Evolutionary conservation across 2,797 vertebrate species (phyloP).

Genomic region (Gambusia yucatana): DNA sequence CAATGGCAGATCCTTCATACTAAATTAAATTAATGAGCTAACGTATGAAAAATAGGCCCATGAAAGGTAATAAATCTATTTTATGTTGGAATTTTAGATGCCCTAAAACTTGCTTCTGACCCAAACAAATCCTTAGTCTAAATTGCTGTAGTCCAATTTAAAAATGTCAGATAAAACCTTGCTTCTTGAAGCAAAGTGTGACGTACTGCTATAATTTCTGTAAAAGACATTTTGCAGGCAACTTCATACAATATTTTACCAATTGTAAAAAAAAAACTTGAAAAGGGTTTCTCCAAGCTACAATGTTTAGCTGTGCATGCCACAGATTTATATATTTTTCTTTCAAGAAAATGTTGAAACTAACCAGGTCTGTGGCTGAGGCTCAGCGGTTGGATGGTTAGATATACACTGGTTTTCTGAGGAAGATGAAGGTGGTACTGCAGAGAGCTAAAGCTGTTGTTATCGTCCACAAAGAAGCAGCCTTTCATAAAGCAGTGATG

Average conservation of each 20-base stretch:
- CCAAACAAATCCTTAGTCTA: too few relatives aligned
- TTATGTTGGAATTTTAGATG: background rate
- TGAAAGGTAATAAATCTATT: background rate
- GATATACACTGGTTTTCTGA: conserved; percentile 80
- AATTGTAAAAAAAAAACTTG: background rate
- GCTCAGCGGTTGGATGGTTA: conserved; percentile 87
- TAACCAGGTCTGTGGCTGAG: conserved; percentile 83
- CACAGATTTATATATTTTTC: background rate
- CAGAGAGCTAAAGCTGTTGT: conserved; percentile 85
- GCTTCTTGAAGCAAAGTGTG: background rate
- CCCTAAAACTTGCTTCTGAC: background rate
- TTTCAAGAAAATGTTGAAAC: conserved; percentile 46
- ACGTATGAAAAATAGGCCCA: background rate
- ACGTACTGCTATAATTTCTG: background rate
- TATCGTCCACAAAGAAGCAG: conserved; percentile 91
- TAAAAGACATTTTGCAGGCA: background rate
- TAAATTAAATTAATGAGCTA: background rate
- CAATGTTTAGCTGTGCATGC: background rate
- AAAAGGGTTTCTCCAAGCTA: background rate
- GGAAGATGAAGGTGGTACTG: conserved; percentile 87
- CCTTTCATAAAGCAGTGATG: conserved; percentile 82
- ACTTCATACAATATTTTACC: background rate
- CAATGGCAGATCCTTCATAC: background rate
- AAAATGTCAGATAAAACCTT: background rate
- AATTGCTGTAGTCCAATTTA: background rate